Evolutionary conservation across 1,140 invertebrate genomes (phyloP), one percentile per base, ranked within the genome.

Genomic region (Saxidomus purpurata): DNA sequence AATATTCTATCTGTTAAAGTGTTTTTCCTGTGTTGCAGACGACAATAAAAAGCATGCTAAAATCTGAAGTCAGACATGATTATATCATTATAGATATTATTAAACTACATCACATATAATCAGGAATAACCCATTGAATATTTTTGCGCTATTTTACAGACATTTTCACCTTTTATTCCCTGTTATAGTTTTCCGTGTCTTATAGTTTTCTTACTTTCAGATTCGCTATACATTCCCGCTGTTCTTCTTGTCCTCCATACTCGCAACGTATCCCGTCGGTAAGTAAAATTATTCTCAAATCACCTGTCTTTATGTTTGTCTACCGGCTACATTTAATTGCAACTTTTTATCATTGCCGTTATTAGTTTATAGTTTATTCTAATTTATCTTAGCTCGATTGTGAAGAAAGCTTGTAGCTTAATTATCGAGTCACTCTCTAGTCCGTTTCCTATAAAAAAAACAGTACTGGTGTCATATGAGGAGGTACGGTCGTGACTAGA

Each of bases 151-250:
- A 55, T 55, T 55, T n/a, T 47, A 17, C 8, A 8, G 17, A 9
- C 43, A 9, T 47, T 47, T 17, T 9, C 8, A 9, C 17, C 43
- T 47, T 47, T 8, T 47, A 47, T 47, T 47, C 17, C 17, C 17
- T 9, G 8, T 47, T 8, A 17, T 47, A 47, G 17, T 9, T 47
- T 47, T 47, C 17, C 17, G 17, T 47, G 8, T 47, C 43, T 47
- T 61, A 61, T 61, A n/a, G n/a, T n/a, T n/a, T n/a, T n/a, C n/a
- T n/a, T n/a, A n/a, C n/a, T n/a, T 67, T 11, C 61, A 67, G 61
- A 67, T 67, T 67, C 61, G 61, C 61, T 25, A 67, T 67, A 67
- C 61, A 67, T 67, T 67, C 61, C 61, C 31, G 19, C 6, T 67
- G 6, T 6, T 59, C 25, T 67, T 36, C 9, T 3, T 3, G 11